Evolutionary conservation across 2,797 vertebrate genomes (phyloP), one percentile per base, ranked within the genome.

Genomic region (Mareca penelope): DNA sequence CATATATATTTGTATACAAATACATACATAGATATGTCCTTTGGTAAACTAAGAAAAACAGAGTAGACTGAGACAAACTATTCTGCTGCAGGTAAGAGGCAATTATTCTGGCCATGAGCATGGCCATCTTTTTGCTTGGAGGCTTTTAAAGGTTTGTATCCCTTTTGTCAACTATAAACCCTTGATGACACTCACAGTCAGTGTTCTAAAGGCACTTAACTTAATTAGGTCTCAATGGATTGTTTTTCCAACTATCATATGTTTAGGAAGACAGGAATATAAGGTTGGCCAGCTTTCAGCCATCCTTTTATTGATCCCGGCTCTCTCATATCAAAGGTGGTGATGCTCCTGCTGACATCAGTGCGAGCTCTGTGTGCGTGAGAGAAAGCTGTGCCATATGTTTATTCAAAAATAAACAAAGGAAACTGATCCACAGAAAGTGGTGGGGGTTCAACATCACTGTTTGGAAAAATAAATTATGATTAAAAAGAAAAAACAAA

Each of bases 161-260:
- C 50, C 12, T 52, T 28, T 81, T 57, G 28, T 2, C 52, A 39
- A 31, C 64, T 68, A 42, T 55, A 61, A 46, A 24, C 50, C 61
- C 64, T 10, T 15, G 46, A 6, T 33, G 81, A 67, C 76, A 83
- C 65, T 8, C 76, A 78, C 78, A 70, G 33, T 0, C 3, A 3
- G 82, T 28, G 55, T 56, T 91, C 67, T 35, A 93, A 94, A 92
- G 67, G 92, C 93, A 92, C 89, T 88, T 76, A 35, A 48, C 76
- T 84, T 73, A 64, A 93, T 89, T 46, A 67, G 71, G 35, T 72
- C 37, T 69, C 28, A 16, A 65, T 76, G 86, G 28, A 26, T 46
- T 72, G 78, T 64, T 71, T 73, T 90, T 59, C 10, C 68, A 80
- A 31, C 72, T 61, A 31, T 46, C 35, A 37, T 44, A 55, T 0